These are phyloP conservation scores for Anser cygnoides DNA, from an alignment of 2,113 vertebrate genomes.

Conservation along the genomic window DNA sequence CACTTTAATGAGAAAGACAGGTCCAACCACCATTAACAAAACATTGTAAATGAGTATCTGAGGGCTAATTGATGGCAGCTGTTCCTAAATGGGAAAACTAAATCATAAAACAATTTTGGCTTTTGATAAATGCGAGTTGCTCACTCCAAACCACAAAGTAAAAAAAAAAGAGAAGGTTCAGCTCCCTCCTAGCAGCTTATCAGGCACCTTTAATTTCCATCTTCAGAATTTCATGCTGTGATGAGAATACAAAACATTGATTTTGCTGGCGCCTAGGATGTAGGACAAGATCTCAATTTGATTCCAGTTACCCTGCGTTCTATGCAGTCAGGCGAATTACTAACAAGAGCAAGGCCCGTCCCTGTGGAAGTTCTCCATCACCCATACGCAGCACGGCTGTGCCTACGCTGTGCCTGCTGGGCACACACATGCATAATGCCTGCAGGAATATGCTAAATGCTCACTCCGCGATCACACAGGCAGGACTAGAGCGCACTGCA, in stretches of 20 bases:
- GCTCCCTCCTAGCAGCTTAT: background rate
- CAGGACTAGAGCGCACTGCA: background rate
- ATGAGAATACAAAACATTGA: conserved; percentile 3
- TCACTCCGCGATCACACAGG: background rate
- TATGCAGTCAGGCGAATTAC: background rate
- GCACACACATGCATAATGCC: accelerated
- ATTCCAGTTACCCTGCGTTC: background rate
- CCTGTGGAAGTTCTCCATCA: accelerated
- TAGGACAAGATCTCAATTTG: background rate
- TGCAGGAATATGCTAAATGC: accelerated
- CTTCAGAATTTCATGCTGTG: background rate
- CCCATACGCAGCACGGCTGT: background rate
- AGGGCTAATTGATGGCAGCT: background rate
- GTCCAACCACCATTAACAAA: background rate
- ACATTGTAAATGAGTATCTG: background rate
- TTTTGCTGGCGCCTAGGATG: background rate
- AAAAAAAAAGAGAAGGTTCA: background rate
- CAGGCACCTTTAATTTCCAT: conserved; percentile 40
- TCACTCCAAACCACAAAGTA: background rate
- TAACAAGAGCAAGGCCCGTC: background rate
- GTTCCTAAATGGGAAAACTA: background rate
- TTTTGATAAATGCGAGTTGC: conserved; percentile 9
- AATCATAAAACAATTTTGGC: background rate
- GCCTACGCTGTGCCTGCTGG: accelerated
- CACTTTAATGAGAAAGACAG: background rate